Evolutionary conservation across 2,888 invertebrate species (phyloP).

Genomic region (Acrobasis repandana): DNA sequence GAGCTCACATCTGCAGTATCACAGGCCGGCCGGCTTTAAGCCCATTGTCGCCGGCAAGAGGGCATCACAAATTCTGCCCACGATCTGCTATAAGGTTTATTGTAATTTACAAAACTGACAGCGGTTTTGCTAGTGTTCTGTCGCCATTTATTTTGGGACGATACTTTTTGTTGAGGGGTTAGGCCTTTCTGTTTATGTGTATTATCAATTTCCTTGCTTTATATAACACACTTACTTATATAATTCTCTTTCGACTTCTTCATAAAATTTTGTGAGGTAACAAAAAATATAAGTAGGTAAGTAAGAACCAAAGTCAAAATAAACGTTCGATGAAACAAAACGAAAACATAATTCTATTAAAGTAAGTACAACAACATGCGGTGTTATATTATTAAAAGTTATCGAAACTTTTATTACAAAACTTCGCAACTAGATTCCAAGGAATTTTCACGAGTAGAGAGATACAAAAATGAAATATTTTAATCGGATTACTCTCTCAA

Average conservation of each 20-base stretch:
- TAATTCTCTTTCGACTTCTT: neutral
- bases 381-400: constrained; percentile 16
- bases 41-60: constrained; percentile 66
- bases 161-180: constrained; percentile 37
- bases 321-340: neutral
- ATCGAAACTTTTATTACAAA: constrained; percentile 15
- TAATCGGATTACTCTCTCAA: constrained; percentile 14
- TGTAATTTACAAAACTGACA: constrained; percentile 80
- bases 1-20: constrained; percentile 58
- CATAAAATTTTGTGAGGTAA: no score
- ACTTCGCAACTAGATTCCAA: constrained; percentile 3
- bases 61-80: constrained; percentile 72
- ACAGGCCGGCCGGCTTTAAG: constrained; percentile 54
- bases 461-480: constrained; percentile 16
- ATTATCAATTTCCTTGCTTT: constrained; percentile 19
- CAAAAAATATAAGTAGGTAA: no score
- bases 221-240: neutral
- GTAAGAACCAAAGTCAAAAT: no score
- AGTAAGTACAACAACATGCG: constrained; percentile 4
- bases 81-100: constrained; percentile 75
- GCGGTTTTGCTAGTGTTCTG: constrained; percentile 68
- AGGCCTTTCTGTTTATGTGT: constrained; percentile 14
- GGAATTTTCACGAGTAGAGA: constrained; percentile 9
- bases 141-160: constrained; percentile 65
- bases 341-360: neutral